Percentiles rank a stretch among this genome's conserved stretches.
Conservation (phyloP, 2,113 vertebrate species). For the Neogobius melanostomus region DNA sequence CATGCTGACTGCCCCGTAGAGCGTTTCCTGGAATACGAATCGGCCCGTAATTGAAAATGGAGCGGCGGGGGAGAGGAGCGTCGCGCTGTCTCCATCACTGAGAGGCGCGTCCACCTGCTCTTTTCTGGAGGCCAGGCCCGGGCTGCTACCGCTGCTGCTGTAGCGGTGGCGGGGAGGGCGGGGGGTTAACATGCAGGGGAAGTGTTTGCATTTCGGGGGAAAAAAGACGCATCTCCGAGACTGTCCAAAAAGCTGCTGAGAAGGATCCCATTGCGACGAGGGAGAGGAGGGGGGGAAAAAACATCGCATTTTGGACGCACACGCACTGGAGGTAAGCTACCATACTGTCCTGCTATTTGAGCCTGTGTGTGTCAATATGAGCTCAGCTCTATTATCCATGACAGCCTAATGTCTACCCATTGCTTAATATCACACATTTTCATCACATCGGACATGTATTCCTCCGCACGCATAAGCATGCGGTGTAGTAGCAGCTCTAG, state of each 20-base stretch:
- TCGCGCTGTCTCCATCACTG: slow-evolving; percentile 79
- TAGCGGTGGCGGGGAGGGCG: slow-evolving; percentile 27
- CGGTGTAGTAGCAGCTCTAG: slow-evolving; percentile 62
- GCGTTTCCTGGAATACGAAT: slow-evolving; percentile 75
- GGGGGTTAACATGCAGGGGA: slow-evolving; percentile 72
- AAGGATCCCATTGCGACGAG: slow-evolving; percentile 70
- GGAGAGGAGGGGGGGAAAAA: slow-evolving; percentile 25
- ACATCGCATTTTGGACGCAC: slow-evolving; percentile 66
- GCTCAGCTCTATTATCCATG: slow-evolving; percentile 40
- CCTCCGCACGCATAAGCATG: slow-evolving; percentile 53
- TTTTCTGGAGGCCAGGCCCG: slow-evolving; percentile 73
- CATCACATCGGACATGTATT: slow-evolving; percentile 61
- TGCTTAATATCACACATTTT: slow-evolving; percentile 35
- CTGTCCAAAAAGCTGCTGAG: slow-evolving; percentile 60
- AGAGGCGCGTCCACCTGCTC: slow-evolving; percentile 88
- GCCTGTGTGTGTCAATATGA: slow-evolving; percentile 37
- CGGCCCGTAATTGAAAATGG: slow-evolving; percentile 74
- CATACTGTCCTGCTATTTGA: slow-evolving; percentile 58
- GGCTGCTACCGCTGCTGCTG: slow-evolving; percentile 52
- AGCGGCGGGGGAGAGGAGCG: slow-evolving; percentile 74
- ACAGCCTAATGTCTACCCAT: slow-evolving; percentile 48
- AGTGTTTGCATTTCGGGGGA: slow-evolving; percentile 72
- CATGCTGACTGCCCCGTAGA: slow-evolving; percentile 60
- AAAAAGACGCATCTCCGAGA: slow-evolving; percentile 72
- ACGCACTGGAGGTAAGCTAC: slow-evolving; percentile 70